A percentile compares a stretch with the other conserved stretches of the same genome.
These are phyloP conservation scores for Augochlorella aurata DNA, from an alignment of 2,888 invertebrate species.

Conservation along the genomic window DNA sequence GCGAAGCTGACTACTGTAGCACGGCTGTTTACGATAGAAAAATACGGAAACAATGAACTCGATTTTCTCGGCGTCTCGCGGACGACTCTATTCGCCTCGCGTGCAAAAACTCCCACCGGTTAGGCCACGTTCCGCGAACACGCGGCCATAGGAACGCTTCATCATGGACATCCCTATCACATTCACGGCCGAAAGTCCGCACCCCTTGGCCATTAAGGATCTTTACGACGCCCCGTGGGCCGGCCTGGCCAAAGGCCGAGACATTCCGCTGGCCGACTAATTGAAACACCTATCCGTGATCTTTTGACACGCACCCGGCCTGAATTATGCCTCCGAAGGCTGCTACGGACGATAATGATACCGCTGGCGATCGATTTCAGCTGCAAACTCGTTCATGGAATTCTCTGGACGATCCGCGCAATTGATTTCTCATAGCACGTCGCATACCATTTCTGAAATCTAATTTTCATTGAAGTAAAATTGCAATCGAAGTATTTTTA, in stretches of 20 bases:
- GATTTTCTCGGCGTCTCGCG: conserved; percentile 1
- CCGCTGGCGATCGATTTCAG: not conserved
- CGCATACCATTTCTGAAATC: too few relatives aligned
- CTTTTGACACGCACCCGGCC: not conserved
- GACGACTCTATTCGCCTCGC: conserved; percentile 42
- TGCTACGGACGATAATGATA: conserved; percentile 4
- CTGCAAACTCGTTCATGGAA: not conserved
- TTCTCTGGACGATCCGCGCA: not conserved
- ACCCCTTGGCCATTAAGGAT: conserved; percentile 47
- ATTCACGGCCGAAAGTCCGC: conserved; percentile 50
- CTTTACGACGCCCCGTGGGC: conserved; percentile 50
- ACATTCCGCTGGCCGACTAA: conserved; percentile 47
- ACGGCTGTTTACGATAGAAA: not conserved
- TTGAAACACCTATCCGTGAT: conserved; percentile 48
- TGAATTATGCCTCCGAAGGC: not conserved
- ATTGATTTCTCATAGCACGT: too few relatives aligned
- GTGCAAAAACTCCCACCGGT: conserved; percentile 60
- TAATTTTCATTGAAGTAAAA: too few relatives aligned
- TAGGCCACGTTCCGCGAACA: conserved; percentile 23
- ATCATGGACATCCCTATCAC: conserved; percentile 59
- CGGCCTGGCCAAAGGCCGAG: not conserved
- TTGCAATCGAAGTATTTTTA: too few relatives aligned
- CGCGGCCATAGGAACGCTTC: conserved; percentile 63
- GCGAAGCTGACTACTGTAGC: not conserved
- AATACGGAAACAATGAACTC: conserved; percentile 29